Evolutionary conservation across 2,888 invertebrate species (phyloP), one percentile per base, ranked within the genome.

Genomic region (Lymantria dispar): DNA sequence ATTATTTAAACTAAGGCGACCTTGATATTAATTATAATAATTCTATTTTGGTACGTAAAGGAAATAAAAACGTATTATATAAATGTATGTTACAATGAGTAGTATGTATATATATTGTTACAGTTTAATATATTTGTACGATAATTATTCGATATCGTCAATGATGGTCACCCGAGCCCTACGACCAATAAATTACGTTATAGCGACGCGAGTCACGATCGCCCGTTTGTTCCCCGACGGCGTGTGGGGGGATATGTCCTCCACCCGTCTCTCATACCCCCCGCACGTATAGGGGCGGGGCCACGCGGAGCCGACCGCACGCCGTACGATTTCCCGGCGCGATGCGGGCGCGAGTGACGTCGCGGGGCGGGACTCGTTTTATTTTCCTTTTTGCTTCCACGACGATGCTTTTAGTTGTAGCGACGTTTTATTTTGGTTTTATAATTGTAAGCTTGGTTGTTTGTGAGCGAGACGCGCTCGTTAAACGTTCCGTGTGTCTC

Each of bases 371-470:
- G 59, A 48, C 52, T 44, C 39, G 49, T 48, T 45, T 52, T 46
- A 57, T 55, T 64, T 59, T 64, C 58, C 62, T 58, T 62, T 64
- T 62, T 57, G 51, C 52, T 58, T 52, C 54, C 47, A 52, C 54
- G 44, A 44, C 22, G 52, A 54, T 54, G 52, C 62, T 62, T 58
- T 58, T 62, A 64, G 57, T 52, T 47, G 48, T 57, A 39, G 15
- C 38, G 45, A 42, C 33, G 47, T 64, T 64, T 66, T 64, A 62
- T 66, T 66, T 62, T 60, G 47, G 15, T 50, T 36, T 51, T 54
- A 50, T 64, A 50, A 63, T 59, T 61, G 57, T 61, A 54, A 62
- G 60, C 62, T 60, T 62, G 54, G 39, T 55, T 65, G 64, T 65
- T 52, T 29, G 45, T 45, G 48, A 37, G 15, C 48, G 43, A 45